phyloP scores from a whole-genome alignment of 2,113 vertebrate genomes.

The Poicephalus meyeri region DNA sequence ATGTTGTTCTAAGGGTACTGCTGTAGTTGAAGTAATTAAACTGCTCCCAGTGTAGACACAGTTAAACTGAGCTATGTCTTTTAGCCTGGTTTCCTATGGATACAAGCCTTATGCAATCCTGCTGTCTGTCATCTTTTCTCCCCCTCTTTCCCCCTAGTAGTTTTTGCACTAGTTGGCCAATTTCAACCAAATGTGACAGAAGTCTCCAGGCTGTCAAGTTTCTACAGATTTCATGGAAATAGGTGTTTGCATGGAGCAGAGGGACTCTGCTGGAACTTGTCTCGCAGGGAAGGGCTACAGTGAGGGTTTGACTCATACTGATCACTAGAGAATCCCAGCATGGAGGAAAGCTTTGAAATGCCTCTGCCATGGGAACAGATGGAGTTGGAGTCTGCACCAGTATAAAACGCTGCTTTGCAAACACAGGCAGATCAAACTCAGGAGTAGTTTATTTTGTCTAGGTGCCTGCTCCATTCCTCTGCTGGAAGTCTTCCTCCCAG shows the following conservation, averaged over 20 bases:
- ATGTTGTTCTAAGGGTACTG: background rate
- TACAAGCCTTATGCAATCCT: constrained; percentile 22
- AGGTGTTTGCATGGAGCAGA: background rate
- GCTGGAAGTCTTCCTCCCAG: background rate
- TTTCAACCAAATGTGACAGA: background rate
- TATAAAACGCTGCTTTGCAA: background rate
- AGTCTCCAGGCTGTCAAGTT: constrained; percentile 26
- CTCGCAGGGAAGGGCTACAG: background rate
- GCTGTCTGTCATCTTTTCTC: constrained; percentile 40
- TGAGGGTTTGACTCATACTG: background rate
- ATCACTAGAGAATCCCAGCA: background rate
- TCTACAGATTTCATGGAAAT: background rate
- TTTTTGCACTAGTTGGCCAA: constrained; percentile 12
- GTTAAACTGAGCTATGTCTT: constrained; percentile 51
- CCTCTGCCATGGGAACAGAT: background rate
- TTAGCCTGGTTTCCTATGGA: constrained; percentile 65
- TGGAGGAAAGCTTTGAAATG: background rate
- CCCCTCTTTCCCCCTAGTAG: background rate
- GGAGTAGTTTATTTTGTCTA: background rate
- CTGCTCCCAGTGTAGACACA: background rate
- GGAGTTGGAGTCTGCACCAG: background rate
- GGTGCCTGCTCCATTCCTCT: background rate
- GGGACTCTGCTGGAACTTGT: background rate
- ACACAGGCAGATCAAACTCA: background rate
- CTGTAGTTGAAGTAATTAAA: constrained; percentile 40